These are phyloP conservation scores for Amaurobius ferox DNA, from an alignment of 2,888 invertebrate species.

Conservation along the genomic window DNA sequence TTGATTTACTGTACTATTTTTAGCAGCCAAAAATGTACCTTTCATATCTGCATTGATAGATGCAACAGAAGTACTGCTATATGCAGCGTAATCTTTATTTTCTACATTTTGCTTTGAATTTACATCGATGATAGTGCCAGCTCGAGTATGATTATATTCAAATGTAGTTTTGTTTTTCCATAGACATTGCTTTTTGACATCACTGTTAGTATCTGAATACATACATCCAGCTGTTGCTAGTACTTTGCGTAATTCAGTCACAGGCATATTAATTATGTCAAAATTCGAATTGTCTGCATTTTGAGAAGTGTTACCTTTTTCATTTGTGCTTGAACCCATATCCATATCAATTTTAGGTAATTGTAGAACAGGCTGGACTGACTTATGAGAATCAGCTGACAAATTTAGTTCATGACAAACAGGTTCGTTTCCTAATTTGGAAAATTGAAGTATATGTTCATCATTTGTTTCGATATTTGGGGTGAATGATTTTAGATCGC, in stretches of 20 bases:
- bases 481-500: neutral
- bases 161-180: neutral
- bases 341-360: neutral
- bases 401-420: neutral
- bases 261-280: conserved; percentile 10
- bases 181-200: too few species aligned
- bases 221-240: conserved; percentile 30
- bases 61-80: neutral
- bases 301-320: neutral
- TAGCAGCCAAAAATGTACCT: neutral
- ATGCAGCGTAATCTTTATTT: neutral
- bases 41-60: neutral
- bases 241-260: conserved; percentile 40
- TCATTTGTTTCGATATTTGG: too few species aligned
- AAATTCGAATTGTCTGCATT: neutral
- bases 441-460: neutral
- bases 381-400: neutral
- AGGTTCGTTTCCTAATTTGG: too few species aligned
- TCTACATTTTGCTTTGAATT: neutral
- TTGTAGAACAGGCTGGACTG: too few species aligned
- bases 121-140: neutral
- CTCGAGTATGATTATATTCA: conserved; percentile 1
- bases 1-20: neutral
- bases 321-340: neutral
- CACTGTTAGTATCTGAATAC: neutral